Base-by-base conservation (phyloP, 1,140 invertebrate genomes). In the Teleopsis dalmanni region DNA sequence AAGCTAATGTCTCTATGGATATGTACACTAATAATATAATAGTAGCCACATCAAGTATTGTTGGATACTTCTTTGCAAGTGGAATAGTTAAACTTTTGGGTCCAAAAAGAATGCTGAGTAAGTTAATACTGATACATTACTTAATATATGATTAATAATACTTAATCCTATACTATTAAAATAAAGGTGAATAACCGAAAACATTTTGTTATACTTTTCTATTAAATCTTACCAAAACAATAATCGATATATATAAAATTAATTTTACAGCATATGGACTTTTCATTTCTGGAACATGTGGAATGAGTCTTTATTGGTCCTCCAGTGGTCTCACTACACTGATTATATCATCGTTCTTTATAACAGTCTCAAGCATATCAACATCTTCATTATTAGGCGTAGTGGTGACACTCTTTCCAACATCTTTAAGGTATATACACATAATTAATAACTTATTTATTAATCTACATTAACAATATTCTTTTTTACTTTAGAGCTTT, bases 21-120 rank as follows among this genome's bases (percentile, higher is more conserved):
- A 77, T 75, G 25, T 80, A 78, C 49, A 59, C 74, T 2, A 78
- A 80, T 58, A 76, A 75, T 35, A 72, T 75, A 1, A 70, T 78
- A 4, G 76, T 78, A 0, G 75, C 76, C 1, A 63, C 70, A 1
- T 65, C 72, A 0, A 75, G 74, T 3, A 59, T 78, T 8, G 58
- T 76, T 5, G 74, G 75, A 0, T 78, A 77, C 48, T 64, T 73
- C 7, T 43, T 58, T 46, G 76, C 75, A 13, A 74, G 75, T 0
- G 62, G 56, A 4, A 48, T 78, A 22, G 58, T 78, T 3, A 57
- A 51, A 42, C 64, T 68, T 35, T 60, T 76, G 27, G 77, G 77
- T 7, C 76, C 77, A 46, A 74, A 73, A 34, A 47, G 71, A 14
- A 65, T 78, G 47, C 48, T 70, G 37, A 60, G 65, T 71, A 48